Conservation (phyloP, 2,113 vertebrate species). For the Tiliqua scincoides region DNA sequence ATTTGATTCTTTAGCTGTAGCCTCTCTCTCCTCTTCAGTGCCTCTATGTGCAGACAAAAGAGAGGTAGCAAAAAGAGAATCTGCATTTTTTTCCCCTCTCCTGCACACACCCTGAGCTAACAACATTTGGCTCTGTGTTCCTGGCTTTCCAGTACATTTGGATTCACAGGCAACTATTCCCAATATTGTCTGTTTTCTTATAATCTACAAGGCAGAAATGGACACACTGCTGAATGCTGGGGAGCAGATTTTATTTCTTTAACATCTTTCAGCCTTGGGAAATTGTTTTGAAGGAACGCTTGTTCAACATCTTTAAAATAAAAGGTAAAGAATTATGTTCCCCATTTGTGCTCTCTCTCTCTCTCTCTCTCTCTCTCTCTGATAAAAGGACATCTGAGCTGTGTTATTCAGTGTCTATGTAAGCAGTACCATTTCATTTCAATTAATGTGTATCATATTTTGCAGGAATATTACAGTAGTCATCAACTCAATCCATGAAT, state of each 20-base stretch:
- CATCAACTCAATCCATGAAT: neutral
- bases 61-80: constrained; percentile 11
- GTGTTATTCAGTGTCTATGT: neutral
- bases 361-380: neutral
- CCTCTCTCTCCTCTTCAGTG: neutral
- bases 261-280: neutral
- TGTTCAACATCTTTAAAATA: neutral
- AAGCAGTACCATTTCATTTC: neutral
- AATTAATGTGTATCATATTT: neutral
- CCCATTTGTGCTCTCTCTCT: neutral
- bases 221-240: neutral
- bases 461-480: neutral
- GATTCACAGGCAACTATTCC: neutral
- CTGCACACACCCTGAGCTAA: neutral
- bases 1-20: constrained; percentile 24
- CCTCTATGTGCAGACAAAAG: constrained; percentile 1
- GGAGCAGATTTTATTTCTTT: neutral
- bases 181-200: neutral
- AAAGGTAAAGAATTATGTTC: constrained; percentile 16
- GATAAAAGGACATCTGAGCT: neutral
- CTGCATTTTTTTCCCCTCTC: neutral
- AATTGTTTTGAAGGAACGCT: neutral
- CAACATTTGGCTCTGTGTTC: constrained; percentile 13
- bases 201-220: constrained; percentile 2
- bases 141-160: neutral